phyloP scores from a whole-genome alignment of 2,888 invertebrate genomes.

The Himalopsyche anomala region DNA sequence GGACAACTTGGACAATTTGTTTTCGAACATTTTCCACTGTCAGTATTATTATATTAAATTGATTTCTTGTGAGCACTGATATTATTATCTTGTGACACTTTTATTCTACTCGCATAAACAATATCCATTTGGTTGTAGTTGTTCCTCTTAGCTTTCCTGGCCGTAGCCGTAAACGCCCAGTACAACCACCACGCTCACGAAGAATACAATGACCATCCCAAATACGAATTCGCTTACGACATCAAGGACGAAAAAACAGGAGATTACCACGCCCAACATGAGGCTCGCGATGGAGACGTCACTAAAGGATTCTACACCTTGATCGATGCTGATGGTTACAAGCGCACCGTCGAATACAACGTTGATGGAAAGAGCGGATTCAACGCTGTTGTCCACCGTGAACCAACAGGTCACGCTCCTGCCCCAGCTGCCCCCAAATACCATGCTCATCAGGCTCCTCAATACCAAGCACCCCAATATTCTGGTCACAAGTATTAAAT shows the following conservation, averaged over 20 bases:
- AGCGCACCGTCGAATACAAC: constrained; percentile 77
- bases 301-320: constrained; percentile 78
- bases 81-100: too few relatives aligned
- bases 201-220: constrained; percentile 72
- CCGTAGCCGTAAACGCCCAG: constrained; percentile 8
- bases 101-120: too few relatives aligned
- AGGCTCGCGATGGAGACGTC: constrained; percentile 77
- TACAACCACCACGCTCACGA: constrained; percentile 47
- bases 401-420: constrained; percentile 63
- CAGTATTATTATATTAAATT: too few relatives aligned
- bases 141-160: background rate
- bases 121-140: background rate
- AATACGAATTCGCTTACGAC: constrained; percentile 79
- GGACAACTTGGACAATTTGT: too few relatives aligned
- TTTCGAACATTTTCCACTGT: too few relatives aligned
- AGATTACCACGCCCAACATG: constrained; percentile 78
- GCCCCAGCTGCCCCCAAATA: constrained; percentile 66
- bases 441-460: constrained; percentile 62
- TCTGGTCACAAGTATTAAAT: background rate
- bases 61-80: too few relatives aligned
- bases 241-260: constrained; percentile 78
- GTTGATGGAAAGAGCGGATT: constrained; percentile 75
- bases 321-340: constrained; percentile 77
- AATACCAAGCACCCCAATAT: constrained; percentile 55
- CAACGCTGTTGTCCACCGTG: constrained; percentile 74